Evolutionary conservation across 2,797 vertebrate species (phyloP), one percentile per base, ranked within the genome.

Genomic region (Takifugu rubripes): DNA sequence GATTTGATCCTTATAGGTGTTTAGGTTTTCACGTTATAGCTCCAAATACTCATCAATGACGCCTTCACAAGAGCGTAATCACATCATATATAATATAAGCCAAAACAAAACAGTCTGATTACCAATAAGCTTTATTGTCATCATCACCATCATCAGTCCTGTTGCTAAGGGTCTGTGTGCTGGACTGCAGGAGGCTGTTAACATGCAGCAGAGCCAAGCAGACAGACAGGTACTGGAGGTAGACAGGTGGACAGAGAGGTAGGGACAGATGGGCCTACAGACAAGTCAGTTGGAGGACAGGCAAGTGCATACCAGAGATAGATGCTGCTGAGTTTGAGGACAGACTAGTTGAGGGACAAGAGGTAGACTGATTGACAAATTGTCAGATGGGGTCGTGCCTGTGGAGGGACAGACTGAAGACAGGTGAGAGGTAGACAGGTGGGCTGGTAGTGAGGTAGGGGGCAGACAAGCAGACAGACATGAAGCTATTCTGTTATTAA

Each of bases 141-240:
- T 76, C 50, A 25, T 48, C 17, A 5, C 21, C 17, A 25, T 25
- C 10, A 56, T 66, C 72, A 78, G 62, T 80, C 76, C 76, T 69
- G 68, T 76, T 84, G 77, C 76, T 75, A 70, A 70, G 61, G 63
- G 72, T 73, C 82, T 77, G 80, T 66, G 71, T 73, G 79, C 77
- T 67, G 81, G 73, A 81, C 84, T 84, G 78, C 82, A 84, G 68
- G 64, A 81, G 78, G 73, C 82, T 80, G 80, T 52, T 73, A 66
- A 80, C 86, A 88, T 88, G 86, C 86, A 86, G 81, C 77, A 81
- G 77, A 80, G 78, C 73, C 70, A 70, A 81, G 77, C 78, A 82
- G 75, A 78, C 70, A 70, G 58, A 62, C 52, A 63, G 59, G 48
- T 31, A 62, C 56, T 17, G 49, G 56, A 52, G 51, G 61, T 58